Conservation (phyloP, 2,113 vertebrate species). For the Melanotaenia duboulayi region DNA sequence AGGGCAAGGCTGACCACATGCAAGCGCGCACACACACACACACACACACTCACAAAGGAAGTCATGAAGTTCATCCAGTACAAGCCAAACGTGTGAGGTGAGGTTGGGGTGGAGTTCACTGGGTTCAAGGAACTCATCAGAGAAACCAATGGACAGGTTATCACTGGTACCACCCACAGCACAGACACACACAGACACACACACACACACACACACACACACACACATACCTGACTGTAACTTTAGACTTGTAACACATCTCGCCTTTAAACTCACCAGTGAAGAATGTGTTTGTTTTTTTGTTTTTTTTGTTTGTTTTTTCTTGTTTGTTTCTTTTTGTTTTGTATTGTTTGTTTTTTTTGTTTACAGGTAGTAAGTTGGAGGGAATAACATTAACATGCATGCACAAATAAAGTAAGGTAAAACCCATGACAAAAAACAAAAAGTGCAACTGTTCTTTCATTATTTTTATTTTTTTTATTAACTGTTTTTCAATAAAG, state of each 20-base stretch:
- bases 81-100: conserved; percentile 42
- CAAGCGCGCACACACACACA: conserved; percentile 28
- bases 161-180: background rate
- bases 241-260: too few species aligned
- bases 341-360: background rate
- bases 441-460: conserved; percentile 87
- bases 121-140: conserved; percentile 39
- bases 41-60: conserved; percentile 20
- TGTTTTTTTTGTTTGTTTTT: too few species aligned
- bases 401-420: conserved; percentile 29
- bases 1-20: conserved; percentile 24
- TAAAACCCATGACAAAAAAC: conserved; percentile 78
- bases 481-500: conserved; percentile 99
- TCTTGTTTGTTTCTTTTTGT: background rate
- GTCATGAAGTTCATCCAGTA: conserved; percentile 38
- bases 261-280: too few species aligned
- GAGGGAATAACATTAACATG: background rate
- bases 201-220: conserved; percentile 4
- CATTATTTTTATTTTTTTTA: conserved; percentile 87
- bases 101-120: conserved; percentile 24
- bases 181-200: background rate
- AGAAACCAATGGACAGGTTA: conserved; percentile 23
- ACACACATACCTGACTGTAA: too few species aligned
- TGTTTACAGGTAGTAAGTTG: background rate
- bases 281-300: too few species aligned